phyloP scores from a whole-genome alignment of 2,888 invertebrate species.

The Schizaphis graminum region DNA sequence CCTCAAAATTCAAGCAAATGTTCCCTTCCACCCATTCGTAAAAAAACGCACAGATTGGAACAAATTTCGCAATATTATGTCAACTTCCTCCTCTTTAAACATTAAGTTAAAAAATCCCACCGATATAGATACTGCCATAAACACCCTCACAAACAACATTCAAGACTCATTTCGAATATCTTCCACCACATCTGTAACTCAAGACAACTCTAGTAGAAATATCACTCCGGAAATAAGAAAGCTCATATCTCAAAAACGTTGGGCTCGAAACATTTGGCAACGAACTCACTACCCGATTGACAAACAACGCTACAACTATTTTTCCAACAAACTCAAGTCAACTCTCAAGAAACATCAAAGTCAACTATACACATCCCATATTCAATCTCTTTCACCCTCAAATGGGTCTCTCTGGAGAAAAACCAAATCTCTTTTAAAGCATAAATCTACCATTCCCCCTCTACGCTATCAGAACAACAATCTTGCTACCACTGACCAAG shows the following conservation, averaged over 20 bases:
- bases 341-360: constrained; percentile 20
- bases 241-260: neutral
- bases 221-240: neutral
- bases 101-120: neutral
- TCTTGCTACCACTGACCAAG: constrained; percentile 16
- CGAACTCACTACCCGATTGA: neutral
- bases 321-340: constrained; percentile 34
- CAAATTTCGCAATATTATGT: neutral
- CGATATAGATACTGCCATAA: neutral
- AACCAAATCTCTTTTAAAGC: constrained; percentile 16
- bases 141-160: neutral
- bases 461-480: constrained; percentile 1
- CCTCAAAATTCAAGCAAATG: neutral
- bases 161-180: neutral
- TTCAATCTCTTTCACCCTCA: constrained; percentile 35
- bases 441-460: neutral
- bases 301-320: neutral
- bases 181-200: neutral
- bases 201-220: neutral
- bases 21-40: neutral
- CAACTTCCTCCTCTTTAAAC: neutral
- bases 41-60: constrained; percentile 1
- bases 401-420: constrained; percentile 30
- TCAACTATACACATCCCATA: neutral
- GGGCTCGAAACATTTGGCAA: neutral